phyloP scores from a whole-genome alignment of 1,140 invertebrate genomes.

The Pseudomyrmex gracilis region DNA sequence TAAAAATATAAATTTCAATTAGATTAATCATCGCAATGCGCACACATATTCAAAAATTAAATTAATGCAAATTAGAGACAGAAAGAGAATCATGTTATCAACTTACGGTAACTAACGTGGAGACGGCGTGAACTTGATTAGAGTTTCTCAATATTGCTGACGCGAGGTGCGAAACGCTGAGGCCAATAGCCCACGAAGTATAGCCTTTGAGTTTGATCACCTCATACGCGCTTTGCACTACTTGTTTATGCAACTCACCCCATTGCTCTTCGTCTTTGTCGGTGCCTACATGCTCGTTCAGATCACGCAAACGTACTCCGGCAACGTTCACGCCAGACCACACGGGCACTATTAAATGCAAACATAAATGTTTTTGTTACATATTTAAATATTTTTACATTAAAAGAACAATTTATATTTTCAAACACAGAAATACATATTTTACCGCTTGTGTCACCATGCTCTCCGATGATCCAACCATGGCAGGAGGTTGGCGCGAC shows the following conservation, averaged over 20 bases:
- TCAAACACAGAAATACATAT: too few relatives aligned
- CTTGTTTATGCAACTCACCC: constrained; percentile 91
- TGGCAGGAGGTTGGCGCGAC: constrained; percentile 94
- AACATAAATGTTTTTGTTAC: constrained; percentile 11
- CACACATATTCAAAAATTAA: neutral
- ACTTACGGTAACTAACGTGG: constrained; percentile 92
- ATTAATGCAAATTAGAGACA: neutral
- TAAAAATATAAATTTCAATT: constrained; percentile 4
- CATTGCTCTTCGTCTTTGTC: constrained; percentile 92
- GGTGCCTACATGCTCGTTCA: constrained; percentile 91
- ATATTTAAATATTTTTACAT: neutral
- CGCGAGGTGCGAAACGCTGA: constrained; percentile 92
- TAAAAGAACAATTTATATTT: constrained; percentile 24
- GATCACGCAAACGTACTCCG: constrained; percentile 92
- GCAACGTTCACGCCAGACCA: constrained; percentile 97
- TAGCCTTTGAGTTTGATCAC: constrained; percentile 96
- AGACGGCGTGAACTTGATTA: constrained; percentile 92
- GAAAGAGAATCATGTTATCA: constrained; percentile 45
- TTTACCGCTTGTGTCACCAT: constrained; percentile 92
- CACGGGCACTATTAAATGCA: constrained; percentile 90
- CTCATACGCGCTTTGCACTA: constrained; percentile 94
- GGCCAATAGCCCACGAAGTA: constrained; percentile 95
- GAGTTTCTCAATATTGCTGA: constrained; percentile 92
- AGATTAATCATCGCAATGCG: neutral
- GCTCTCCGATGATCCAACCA: constrained; percentile 96